Evolutionary conservation across 2,113 vertebrate species (phyloP).

Genomic region (Anser brachyrhynchus): DNA sequence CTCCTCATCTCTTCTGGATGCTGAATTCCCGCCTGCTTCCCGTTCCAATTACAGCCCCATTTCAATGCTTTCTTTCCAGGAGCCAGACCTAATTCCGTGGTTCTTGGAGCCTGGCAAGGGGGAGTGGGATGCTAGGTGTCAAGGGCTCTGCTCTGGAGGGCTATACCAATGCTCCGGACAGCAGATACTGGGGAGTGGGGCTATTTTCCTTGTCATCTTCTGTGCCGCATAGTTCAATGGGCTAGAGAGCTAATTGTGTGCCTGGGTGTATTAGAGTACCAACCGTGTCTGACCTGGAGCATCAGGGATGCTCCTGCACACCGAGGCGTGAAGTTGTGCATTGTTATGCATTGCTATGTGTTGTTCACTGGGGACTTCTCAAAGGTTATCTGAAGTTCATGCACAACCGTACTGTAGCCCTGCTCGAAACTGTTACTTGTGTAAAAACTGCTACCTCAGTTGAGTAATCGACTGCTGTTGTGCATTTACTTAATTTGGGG

Average conservation of each 20-base stretch:
- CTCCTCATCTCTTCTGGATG: neutral
- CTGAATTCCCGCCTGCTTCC: neutral
- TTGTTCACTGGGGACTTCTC: neutral
- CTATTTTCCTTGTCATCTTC: neutral
- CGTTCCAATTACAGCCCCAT: neutral
- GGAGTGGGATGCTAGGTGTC: too few species aligned
- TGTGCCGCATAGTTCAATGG: rapidly evolving
- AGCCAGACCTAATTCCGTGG: neutral
- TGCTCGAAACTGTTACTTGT: neutral
- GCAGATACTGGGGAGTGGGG: neutral
- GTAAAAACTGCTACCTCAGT: neutral
- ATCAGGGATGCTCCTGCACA: neutral
- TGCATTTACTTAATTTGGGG: neutral
- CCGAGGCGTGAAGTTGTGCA: neutral
- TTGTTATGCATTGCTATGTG: neutral
- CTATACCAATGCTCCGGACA: too few species aligned
- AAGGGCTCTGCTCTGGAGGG: neutral
- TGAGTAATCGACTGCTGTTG: neutral
- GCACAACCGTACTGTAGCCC: rapidly evolving
- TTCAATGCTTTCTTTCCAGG: neutral
- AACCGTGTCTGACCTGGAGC: neutral
- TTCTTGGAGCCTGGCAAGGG: neutral
- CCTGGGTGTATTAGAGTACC: neutral
- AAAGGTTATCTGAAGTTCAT: neutral
- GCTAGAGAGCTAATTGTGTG: rapidly evolving